These are phyloP conservation scores for Drosophila imparisetae DNA, from an alignment of 2,888 invertebrate genomes.

Conservation along the genomic window DNA sequence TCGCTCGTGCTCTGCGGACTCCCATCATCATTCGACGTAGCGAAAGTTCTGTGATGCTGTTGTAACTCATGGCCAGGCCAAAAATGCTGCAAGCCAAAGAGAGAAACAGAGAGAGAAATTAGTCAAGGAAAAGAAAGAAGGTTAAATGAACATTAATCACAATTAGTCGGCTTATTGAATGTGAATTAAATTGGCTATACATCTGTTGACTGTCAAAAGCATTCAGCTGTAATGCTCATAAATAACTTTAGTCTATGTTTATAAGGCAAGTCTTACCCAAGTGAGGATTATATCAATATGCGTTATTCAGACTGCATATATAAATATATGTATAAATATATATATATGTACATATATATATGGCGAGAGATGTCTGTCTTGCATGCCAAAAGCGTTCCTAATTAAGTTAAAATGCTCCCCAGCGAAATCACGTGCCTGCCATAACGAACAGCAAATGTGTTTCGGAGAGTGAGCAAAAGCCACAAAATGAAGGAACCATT, in stretches of 20 bases:
- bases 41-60: conserved; percentile 61
- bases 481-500: conserved; percentile 41
- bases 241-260: conserved; percentile 45
- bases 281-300: conserved; percentile 35
- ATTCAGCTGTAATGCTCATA: conserved; percentile 27
- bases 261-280: conserved; percentile 18
- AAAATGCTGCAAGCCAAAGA: conserved; percentile 34
- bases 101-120: neutral
- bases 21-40: conserved; percentile 56
- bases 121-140: conserved; percentile 29
- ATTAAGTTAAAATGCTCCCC: conserved; percentile 79
- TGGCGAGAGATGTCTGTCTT: conserved; percentile 6
- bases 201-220: conserved; percentile 45
- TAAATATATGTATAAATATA: too few species aligned
- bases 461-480: conserved; percentile 22
- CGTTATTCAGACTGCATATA: neutral
- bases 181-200: conserved; percentile 53
- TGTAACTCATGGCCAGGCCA: conserved; percentile 41
- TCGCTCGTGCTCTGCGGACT: conserved; percentile 41
- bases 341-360: neutral
- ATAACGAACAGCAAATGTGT: conserved; percentile 48
- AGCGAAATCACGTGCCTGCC: conserved; percentile 73
- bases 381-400: conserved; percentile 65
- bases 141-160: conserved; percentile 66
- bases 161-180: conserved; percentile 65